Evolutionary conservation across 2,888 invertebrate species (phyloP).

Genomic region (Mimachlamys varia): DNA sequence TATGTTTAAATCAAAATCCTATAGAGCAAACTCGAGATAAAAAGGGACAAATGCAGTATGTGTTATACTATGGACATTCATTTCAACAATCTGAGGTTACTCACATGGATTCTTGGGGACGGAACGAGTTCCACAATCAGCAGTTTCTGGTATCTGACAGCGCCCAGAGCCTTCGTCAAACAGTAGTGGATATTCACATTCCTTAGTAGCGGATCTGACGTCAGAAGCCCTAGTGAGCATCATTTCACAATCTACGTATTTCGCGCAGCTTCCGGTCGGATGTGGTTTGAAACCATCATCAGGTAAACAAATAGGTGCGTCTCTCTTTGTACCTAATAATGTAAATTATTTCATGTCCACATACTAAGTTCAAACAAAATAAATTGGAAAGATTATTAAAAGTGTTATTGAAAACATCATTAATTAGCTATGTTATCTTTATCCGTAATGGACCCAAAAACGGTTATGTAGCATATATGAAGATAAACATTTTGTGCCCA

Average conservation of each 20-base stretch:
- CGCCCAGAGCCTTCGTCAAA: conserved; percentile 42
- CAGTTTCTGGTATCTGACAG: not conserved
- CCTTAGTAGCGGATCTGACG: conserved; percentile 39
- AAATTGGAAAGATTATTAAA: no score
- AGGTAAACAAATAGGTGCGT: conserved; percentile 32
- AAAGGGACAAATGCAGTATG: no score
- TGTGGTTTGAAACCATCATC: not conserved
- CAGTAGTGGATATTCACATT: conserved; percentile 45
- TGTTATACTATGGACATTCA: no score
- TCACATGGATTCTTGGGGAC: not conserved
- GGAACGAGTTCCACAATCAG: conserved; percentile 2
- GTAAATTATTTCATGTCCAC: not conserved
- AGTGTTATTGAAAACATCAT: no score
- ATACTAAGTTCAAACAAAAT: no score
- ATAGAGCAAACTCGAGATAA: no score
- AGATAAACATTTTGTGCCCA: no score
- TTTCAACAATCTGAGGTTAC: not conserved
- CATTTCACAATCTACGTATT: conserved; percentile 43
- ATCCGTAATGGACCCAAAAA: no score
- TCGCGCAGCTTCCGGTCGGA: conserved; percentile 42
- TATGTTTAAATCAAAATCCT: no score
- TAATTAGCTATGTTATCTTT: no score
- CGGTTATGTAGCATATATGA: no score
- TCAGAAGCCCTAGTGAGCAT: conserved; percentile 21
- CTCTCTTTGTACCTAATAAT: conserved; percentile 39